These are phyloP conservation scores for Heliconius hermathena DNA, from an alignment of 1,140 invertebrate species.

Conservation along the genomic window DNA sequence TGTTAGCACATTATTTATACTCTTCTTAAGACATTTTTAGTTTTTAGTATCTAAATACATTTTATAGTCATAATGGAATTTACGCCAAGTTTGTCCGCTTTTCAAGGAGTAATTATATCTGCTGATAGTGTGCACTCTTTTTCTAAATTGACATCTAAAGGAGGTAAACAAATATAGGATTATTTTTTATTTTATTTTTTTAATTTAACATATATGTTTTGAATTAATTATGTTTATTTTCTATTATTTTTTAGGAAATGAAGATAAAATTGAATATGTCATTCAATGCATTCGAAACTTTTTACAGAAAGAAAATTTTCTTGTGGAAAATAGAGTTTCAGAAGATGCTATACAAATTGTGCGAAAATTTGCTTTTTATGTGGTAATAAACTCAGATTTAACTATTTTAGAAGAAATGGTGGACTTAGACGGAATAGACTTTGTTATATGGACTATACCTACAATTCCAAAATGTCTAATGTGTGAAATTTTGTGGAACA, in stretches of 20 bases:
- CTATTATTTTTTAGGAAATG: conserved; percentile 61
- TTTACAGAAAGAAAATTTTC: conserved; percentile 54
- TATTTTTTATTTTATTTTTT: background rate
- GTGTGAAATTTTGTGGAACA: conserved; percentile 68
- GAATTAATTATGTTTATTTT: background rate
- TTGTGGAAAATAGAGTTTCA: conserved; percentile 44
- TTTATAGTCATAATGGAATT: conserved; percentile 54
- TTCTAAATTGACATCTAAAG: conserved; percentile 58
- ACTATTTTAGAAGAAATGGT: conserved; percentile 54
- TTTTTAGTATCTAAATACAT: background rate
- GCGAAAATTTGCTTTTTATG: conserved; percentile 64
- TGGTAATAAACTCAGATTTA: conserved; percentile 67
- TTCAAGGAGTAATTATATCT: conserved; percentile 68
- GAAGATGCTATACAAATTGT: conserved; percentile 41
- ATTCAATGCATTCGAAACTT: conserved; percentile 52
- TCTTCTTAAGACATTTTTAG: background rate
- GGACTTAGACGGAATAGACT: conserved; percentile 58
- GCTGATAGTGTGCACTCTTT: conserved; percentile 60
- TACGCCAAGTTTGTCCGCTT: conserved; percentile 58
- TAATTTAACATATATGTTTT: background rate
- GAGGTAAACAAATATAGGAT: conserved; percentile 50
- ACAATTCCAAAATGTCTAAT: conserved; percentile 64
- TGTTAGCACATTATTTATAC: background rate
- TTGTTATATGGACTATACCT: conserved; percentile 64
- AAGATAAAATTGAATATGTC: conserved; percentile 62